Percentiles rank a stretch among this genome's conserved stretches.
phyloP scores from a whole-genome alignment of 1,140 invertebrate genomes.

The Neodiprion fabricii region DNA sequence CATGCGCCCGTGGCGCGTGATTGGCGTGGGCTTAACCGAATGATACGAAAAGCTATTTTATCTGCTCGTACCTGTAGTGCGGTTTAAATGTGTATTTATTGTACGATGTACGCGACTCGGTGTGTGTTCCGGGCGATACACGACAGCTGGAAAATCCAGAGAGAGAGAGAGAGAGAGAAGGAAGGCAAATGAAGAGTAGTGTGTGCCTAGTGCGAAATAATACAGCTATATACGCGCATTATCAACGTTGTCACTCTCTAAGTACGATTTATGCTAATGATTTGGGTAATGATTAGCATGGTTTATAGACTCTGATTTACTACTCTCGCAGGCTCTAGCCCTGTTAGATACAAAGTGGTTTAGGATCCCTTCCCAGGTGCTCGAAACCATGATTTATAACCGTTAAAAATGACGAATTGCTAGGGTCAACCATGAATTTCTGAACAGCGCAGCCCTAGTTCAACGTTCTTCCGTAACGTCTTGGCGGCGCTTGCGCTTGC shows the following conservation, averaged over 20 bases:
- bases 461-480: not conserved
- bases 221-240: not conserved
- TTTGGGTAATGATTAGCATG: not conserved
- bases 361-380: not conserved
- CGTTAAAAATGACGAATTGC: conserved; percentile 7
- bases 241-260: conserved; percentile 3
- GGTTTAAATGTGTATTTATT: not conserved
- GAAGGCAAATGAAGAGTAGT: not conserved
- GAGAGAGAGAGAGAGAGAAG: too few species aligned
- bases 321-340: not conserved
- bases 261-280: conserved; percentile 2
- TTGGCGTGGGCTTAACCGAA: not conserved
- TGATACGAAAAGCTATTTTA: conserved; percentile 6
- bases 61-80: not conserved
- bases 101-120: not conserved
- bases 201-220: not conserved
- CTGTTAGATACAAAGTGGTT: not conserved
- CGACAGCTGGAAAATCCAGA: too few species aligned
- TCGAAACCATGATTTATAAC: not conserved
- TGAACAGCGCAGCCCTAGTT: not conserved
- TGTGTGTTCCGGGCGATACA: not conserved
- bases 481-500: not conserved
- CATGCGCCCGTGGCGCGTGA: too few species aligned
- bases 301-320: not conserved
- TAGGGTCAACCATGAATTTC: not conserved